Evolutionary conservation across 2,797 vertebrate genomes (phyloP), one percentile per base, ranked within the genome.

Genomic region (Spea hammondii): DNA sequence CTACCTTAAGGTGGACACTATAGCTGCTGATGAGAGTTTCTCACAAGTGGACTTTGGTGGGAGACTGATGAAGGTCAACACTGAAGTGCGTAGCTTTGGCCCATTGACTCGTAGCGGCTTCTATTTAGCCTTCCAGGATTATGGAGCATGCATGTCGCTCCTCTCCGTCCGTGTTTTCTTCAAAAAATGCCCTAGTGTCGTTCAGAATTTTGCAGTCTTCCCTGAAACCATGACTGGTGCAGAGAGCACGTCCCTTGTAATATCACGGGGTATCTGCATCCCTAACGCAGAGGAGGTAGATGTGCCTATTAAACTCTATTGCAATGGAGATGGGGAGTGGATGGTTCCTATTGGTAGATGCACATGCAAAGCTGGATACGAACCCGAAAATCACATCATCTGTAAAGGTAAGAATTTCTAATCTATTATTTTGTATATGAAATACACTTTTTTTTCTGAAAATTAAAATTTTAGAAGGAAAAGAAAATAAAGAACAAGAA

Each of bases 1-100:
- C 81, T 99, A 98, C 89, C 94, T 98, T 87, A 98, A 99, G 87
- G 97, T 99, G 83, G 97, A 99, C 94, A 99, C 97, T 77, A 99
- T 99, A 65, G 97, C 97, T 54, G 96, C 97, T 5, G 97, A 99
- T 5, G 96, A 99, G 88, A 99, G 97, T 89, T 99, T 99, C 89
- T 98, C 97, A 5, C 96, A 98, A 88, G 96, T 99, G 88, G 97
- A 99, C 88, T 98, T 99, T 67, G 97, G 97, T 6, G 97, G 97
- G 44, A 94, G 97, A 72, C 87, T 99, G 84, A 98, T 99, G 96
- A 99, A 99, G 82, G 97, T 99, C 82, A 99, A 99, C 91, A 97
- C 97, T 0, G 97, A 99, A 86, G 95, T 99, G 86, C 94, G 97
- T 83, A 99, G 97, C 86, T 99, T 99, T 0, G 97, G 97, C 0